Evolutionary conservation across 2,797 vertebrate species (phyloP).

Genomic region (Gobio occitaniae): DNA sequence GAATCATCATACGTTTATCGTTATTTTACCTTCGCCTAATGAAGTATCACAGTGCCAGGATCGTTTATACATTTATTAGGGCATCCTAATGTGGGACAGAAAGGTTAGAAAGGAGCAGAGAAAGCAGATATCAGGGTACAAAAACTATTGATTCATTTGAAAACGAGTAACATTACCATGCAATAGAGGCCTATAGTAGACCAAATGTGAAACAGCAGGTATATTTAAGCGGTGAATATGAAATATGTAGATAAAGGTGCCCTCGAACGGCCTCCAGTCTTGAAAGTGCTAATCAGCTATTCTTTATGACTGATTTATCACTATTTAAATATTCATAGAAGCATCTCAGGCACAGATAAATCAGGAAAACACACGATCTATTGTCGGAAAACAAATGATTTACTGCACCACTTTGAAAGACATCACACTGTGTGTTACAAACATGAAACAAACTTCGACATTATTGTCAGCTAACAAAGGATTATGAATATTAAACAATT

Average conservation of each 20-base stretch:
- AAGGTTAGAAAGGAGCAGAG: slow-evolving; percentile 18
- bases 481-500: slow-evolving; percentile 45
- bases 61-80: slow-evolving; percentile 71
- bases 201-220: not conserved
- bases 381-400: slow-evolving; percentile 59
- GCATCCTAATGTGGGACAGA: slow-evolving; percentile 63
- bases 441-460: slow-evolving; percentile 48
- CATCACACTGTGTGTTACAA: slow-evolving; percentile 55
- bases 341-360: not conserved
- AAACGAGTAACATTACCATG: not conserved
- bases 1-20: slow-evolving; percentile 76
- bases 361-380: not conserved
- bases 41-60: slow-evolving; percentile 72
- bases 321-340: not conserved
- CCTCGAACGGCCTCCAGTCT: not conserved
- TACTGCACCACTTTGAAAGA: slow-evolving; percentile 64
- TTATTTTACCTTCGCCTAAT: slow-evolving; percentile 74
- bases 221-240: not conserved
- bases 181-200: not conserved
- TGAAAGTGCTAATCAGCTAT: slow-evolving; percentile 1
- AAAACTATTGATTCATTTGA: not conserved
- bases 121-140: not conserved
- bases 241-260: not conserved
- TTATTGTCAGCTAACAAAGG: slow-evolving; percentile 60
- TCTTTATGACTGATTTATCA: not conserved